Conservation (phyloP, 2,797 vertebrate species). For the Cetoscarus ocellatus region DNA sequence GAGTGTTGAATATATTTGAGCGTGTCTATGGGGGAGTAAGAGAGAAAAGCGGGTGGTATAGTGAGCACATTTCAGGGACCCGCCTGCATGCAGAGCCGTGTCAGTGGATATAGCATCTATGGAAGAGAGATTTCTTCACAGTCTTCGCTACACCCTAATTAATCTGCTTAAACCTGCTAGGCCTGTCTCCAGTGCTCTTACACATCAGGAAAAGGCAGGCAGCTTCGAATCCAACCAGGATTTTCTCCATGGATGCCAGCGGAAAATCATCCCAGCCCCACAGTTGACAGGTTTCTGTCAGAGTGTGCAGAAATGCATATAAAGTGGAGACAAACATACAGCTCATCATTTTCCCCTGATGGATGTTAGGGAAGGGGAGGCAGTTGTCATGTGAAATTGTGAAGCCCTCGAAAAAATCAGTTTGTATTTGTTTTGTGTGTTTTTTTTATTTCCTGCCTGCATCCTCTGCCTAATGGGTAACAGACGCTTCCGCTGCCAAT, state of each 20-base stretch:
- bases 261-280: constrained; percentile 71
- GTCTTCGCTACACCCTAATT: constrained; percentile 84
- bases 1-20: constrained; percentile 27
- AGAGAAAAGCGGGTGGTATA: constrained; percentile 47
- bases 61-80: constrained; percentile 65
- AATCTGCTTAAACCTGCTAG: constrained; percentile 83
- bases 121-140: constrained; percentile 82
- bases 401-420: constrained; percentile 51
- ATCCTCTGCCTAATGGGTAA: constrained; percentile 33
- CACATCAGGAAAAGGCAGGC: constrained; percentile 77
- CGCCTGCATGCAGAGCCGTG: constrained; percentile 73
- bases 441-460: constrained; percentile 43
- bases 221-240: constrained; percentile 74
- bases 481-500: constrained; percentile 31
- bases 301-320: constrained; percentile 65
- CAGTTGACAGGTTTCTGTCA: constrained; percentile 79
- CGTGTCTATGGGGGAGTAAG: constrained; percentile 21
- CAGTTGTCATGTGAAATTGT: constrained; percentile 56
- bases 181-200: constrained; percentile 78
- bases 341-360: constrained; percentile 68
- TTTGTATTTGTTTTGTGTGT: constrained; percentile 34
- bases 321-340: constrained; percentile 62
- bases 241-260: constrained; percentile 78
- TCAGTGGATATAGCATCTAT: constrained; percentile 77
- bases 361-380: constrained; percentile 47